phyloP scores from a whole-genome alignment of 2,113 vertebrate genomes.

The Rhinolophus sinicus region DNA sequence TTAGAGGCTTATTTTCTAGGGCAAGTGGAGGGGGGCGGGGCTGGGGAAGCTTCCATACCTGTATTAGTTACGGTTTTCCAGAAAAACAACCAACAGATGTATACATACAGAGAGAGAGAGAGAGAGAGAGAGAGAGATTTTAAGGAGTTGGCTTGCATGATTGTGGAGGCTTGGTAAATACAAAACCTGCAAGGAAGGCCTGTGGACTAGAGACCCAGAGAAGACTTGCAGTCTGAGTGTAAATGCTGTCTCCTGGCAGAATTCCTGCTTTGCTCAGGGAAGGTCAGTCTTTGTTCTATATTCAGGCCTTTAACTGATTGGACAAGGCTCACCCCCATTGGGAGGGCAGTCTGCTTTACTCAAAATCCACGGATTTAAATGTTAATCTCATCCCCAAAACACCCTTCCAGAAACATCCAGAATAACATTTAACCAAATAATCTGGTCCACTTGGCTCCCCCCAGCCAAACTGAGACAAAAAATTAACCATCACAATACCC shows the following conservation, averaged over 20 bases:
- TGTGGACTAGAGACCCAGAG: background rate
- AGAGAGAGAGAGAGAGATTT: rapidly evolving
- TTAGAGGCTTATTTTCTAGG: background rate
- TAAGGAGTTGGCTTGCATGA: background rate
- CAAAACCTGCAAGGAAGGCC: too few species aligned
- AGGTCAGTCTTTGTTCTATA: background rate
- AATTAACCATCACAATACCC: background rate
- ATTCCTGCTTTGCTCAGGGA: background rate
- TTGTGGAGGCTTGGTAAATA: background rate
- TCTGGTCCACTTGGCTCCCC: background rate
- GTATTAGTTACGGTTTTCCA: background rate
- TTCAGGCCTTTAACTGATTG: background rate
- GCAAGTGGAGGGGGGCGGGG: background rate
- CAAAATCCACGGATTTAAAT: background rate
- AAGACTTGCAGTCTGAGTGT: background rate
- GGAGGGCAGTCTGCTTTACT: background rate
- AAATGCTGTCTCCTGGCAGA: background rate
- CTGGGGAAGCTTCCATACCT: background rate
- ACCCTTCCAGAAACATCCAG: background rate
- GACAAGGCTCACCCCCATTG: background rate
- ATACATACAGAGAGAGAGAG: too few species aligned
- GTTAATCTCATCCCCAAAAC: background rate
- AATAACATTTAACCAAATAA: background rate
- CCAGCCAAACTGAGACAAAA: background rate
- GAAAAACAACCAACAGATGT: background rate